Evolutionary conservation across 2,888 invertebrate species (phyloP), one percentile per base, ranked within the genome.

Genomic region (Odontothrips loti): DNA sequence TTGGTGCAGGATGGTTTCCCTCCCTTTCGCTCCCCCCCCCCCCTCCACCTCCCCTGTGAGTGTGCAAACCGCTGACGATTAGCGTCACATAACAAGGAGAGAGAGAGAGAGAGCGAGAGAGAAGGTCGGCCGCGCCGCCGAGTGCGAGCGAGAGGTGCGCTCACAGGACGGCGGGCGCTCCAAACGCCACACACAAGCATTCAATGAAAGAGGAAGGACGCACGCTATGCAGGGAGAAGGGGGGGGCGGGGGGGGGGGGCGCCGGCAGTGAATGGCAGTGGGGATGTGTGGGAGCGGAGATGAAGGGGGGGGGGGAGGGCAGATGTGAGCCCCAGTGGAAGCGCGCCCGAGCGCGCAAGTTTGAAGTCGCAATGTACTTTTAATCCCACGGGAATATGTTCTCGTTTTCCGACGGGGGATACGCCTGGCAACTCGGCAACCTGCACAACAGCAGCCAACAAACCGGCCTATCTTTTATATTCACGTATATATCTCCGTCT

Each of bases 351-450:
- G 34, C 68, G 68, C 68, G 68, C 68, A 27, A 75, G 68, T 75
- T 75, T 75, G 23, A 75, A 75, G 68, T 75, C 68, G 68, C 68
- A 75, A 75, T 75, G 68, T 75, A 75, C 68, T 75, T 75, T 75
- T 75, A 75, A 75, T 75, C 68, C 68, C 68, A 11, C 12, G 68
- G 68, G 68, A 75, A 75, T 75, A 75, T 75, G 68, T 75, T 75
- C 68, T 27, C 68, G 68, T 75, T 75, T 75, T 75, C 68, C 68
- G 68, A 75, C 68, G 68, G 68, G 68, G 27, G 68, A 75, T 75
- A 75, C 68, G 68, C 68, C 58, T 12, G 58, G 68, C 68, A 23
- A 75, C 68, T 75, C 68, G 68, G 68, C 58, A 58, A 43, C n/a
- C 58, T 20, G 58, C 58, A 58, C n/a, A 58, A 58, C 58, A 58